Conservation (phyloP, 2,888 invertebrate species). For the Mongoloraphidia duomilia region DNA sequence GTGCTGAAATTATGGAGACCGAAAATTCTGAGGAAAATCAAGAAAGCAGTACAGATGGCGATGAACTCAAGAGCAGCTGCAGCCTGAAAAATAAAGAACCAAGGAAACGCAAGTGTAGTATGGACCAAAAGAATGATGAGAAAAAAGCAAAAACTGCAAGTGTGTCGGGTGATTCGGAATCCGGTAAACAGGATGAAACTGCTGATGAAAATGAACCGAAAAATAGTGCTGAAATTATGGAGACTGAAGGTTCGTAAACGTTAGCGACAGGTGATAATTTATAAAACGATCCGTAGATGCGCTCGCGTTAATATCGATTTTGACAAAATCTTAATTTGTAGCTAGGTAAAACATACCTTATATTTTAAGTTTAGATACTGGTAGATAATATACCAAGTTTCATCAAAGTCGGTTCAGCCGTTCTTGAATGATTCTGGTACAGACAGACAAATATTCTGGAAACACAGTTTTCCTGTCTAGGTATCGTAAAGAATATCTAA, state of each 20-base stretch:
- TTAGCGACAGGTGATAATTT: neutral
- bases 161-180: neutral
- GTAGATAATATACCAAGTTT: no score
- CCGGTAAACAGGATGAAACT: conserved; percentile 4
- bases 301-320: no score
- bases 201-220: conserved; percentile 3
- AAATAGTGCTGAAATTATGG: conserved; percentile 3
- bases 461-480: no score
- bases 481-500: conserved; percentile 12
- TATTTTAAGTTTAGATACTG: no score
- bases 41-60: neutral
- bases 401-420: no score
- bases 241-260: conserved; percentile 4
- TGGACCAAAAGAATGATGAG: neutral
- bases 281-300: no score
- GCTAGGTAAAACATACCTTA: no score
- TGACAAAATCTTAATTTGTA: no score
- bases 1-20: conserved; percentile 3
- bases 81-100: neutral
- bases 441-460: conserved; percentile 16
- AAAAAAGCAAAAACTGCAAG: conserved; percentile 9
- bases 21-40: conserved; percentile 7
- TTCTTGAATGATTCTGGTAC: conserved; percentile 10
- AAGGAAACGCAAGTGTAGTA: neutral
- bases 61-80: neutral